A percentile compares a stretch with the other conserved stretches of the same genome.
These are phyloP conservation scores for Apantesis nais DNA, from an alignment of 2,888 invertebrate species.

Conservation along the genomic window DNA sequence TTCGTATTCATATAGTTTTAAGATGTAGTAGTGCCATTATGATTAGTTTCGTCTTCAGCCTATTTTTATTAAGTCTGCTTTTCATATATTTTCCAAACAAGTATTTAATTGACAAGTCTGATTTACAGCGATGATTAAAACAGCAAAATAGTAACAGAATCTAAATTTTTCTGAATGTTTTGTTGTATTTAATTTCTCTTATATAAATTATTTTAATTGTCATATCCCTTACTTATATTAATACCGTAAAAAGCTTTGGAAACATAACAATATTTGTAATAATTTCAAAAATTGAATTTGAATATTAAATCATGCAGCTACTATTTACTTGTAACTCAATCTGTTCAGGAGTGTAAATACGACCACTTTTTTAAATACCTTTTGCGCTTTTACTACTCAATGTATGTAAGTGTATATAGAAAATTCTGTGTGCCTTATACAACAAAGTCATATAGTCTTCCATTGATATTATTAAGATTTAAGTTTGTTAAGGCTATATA, in stretches of 20 bases:
- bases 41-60: constrained; percentile 32
- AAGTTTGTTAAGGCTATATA: constrained; percentile 28
- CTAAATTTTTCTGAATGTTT: no score
- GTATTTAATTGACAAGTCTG: neutral
- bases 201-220: neutral
- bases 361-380: constrained; percentile 28
- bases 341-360: constrained; percentile 32
- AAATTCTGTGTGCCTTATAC: constrained; percentile 79
- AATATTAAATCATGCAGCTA: neutral
- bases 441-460: constrained; percentile 83
- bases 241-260: neutral
- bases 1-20: constrained; percentile 50
- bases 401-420: constrained; percentile 38
- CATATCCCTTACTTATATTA: neutral
- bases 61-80: neutral
- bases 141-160: no score
- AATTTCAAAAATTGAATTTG: no score
- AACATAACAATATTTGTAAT: neutral
- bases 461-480: constrained; percentile 48
- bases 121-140: neutral
- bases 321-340: neutral
- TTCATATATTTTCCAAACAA: neutral
- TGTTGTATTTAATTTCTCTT: neutral
- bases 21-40: constrained; percentile 64
- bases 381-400: constrained; percentile 24